These are phyloP conservation scores for Timema podura DNA, from an alignment of 2,888 invertebrate genomes.

Conservation along the genomic window DNA sequence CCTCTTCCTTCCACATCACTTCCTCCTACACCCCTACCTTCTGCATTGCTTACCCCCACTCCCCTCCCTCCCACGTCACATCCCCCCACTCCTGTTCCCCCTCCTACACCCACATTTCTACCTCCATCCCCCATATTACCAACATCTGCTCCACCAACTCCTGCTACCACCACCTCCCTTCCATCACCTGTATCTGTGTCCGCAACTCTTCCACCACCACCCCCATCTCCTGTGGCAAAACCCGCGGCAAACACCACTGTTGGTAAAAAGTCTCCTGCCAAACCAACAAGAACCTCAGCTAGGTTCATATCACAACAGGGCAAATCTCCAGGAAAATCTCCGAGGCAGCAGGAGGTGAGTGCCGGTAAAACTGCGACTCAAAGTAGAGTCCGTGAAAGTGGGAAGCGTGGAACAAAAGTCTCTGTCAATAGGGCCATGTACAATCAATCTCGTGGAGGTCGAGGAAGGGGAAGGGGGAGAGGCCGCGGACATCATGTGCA, in stretches of 20 bases:
- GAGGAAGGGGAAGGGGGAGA: constrained; percentile 50
- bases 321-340: constrained; percentile 66
- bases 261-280: constrained; percentile 33
- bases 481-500: constrained; percentile 36
- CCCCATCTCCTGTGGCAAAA: constrained; percentile 24
- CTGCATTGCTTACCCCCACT: constrained; percentile 35
- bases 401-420: constrained; percentile 20
- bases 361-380: constrained; percentile 43
- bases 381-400: constrained; percentile 36
- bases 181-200: constrained; percentile 33
- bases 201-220: constrained; percentile 30
- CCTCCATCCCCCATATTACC: constrained; percentile 39
- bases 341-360: constrained; percentile 40
- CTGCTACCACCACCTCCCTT: constrained; percentile 24
- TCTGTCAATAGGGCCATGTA: constrained; percentile 24
- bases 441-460: constrained; percentile 45
- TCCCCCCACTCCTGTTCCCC: constrained; percentile 21
- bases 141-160: constrained; percentile 38
- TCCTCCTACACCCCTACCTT: constrained; percentile 22
- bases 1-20: constrained; percentile 24
- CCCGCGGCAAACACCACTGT: constrained; percentile 21
- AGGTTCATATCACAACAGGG: constrained; percentile 55
- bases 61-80: constrained; percentile 41
- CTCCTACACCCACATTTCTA: constrained; percentile 28
- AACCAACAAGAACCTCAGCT: constrained; percentile 50